Conservation (phyloP, 1,140 invertebrate species). For the Sarcophaga bullata region DNA sequence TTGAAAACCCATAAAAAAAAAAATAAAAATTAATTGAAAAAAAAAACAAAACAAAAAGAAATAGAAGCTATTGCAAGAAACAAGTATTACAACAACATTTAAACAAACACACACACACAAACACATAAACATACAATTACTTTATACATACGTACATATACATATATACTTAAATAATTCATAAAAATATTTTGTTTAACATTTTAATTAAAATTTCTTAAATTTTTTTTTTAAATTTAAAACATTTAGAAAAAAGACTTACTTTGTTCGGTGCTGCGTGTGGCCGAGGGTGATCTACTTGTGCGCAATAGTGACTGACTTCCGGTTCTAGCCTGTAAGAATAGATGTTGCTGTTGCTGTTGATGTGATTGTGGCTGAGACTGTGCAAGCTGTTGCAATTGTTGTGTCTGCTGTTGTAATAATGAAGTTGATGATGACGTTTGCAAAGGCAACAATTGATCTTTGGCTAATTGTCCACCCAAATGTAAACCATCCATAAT, state of each 20-base stretch:
- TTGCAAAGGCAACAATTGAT: constrained; percentile 39
- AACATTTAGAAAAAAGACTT: constrained; percentile 46
- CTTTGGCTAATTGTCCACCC: constrained; percentile 37
- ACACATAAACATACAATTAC: no score
- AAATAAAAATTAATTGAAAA: no score
- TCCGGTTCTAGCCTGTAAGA: constrained; percentile 22
- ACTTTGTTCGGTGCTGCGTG: constrained; percentile 61
- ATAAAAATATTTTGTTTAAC: no score
- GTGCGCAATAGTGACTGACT: constrained; percentile 51
- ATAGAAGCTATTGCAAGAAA: no score
- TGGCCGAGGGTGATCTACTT: constrained; percentile 61
- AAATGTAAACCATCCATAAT: constrained; percentile 39
- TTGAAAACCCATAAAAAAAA: no score
- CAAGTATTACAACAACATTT: no score
- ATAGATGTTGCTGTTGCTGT: constrained; percentile 45
- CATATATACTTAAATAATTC: no score
- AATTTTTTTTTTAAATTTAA: no score
- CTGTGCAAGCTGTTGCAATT: constrained; percentile 30
- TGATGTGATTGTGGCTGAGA: constrained; percentile 43
- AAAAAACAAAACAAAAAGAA: no score
- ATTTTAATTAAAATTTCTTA: no score
- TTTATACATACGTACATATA: no score
- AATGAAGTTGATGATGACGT: not conserved
- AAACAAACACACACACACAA: no score
- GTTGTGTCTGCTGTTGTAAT: not conserved